Evolutionary conservation across 2,113 vertebrate genomes (phyloP).

Genomic region (Neolamprologus fasciatus): DNA sequence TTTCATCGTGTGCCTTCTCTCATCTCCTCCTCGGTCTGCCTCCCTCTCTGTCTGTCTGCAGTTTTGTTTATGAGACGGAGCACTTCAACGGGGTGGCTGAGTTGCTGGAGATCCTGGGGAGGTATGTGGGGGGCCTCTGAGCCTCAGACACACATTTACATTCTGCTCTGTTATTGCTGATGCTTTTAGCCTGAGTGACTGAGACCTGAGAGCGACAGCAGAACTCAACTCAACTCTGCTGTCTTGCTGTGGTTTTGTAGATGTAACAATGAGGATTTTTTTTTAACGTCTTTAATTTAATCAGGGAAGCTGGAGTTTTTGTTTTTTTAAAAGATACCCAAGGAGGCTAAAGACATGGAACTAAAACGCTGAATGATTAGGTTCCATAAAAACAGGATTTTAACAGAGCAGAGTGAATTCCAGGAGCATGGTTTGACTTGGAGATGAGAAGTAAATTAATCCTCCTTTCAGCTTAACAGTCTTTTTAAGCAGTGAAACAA

Average conservation of each 20-base stretch:
- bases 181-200: not conserved
- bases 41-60: constrained; percentile 45
- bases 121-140: constrained; percentile 68
- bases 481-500: not conserved
- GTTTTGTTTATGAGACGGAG: constrained; percentile 99
- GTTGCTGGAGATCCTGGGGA: constrained; percentile 99
- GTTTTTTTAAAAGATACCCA: not conserved
- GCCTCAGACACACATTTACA: not conserved
- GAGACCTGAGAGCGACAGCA: not conserved
- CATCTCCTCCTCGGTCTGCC: not conserved
- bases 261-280: not conserved
- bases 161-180: not conserved
- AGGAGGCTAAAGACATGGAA: not conserved
- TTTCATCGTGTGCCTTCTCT: not conserved
- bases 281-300: not conserved
- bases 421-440: not conserved
- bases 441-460: not conserved
- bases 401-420: not conserved
- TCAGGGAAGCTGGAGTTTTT: not conserved
- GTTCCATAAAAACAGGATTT: not conserved
- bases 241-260: not conserved
- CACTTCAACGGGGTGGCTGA: constrained; percentile 99
- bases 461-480: not conserved
- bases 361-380: not conserved
- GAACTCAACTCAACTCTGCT: not conserved